phyloP scores from a whole-genome alignment of 2,888 invertebrate genomes.

The Leptopterna dolabrata region DNA sequence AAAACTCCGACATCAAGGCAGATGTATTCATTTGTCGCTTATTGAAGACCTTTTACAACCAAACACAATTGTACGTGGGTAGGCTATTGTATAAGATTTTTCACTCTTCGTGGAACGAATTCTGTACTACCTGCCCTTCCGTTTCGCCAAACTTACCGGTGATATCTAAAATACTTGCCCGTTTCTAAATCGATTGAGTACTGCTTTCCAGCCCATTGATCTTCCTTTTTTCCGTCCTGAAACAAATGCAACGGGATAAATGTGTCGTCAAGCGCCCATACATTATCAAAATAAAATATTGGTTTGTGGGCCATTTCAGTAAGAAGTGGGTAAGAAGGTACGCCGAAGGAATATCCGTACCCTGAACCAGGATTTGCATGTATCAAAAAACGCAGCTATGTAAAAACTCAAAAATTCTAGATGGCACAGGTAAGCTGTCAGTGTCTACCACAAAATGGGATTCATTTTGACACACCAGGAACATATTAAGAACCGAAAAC shows the following conservation, averaged over 20 bases:
- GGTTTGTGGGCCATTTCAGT: not conserved
- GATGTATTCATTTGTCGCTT: constrained; percentile 50
- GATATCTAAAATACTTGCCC: constrained; percentile 72
- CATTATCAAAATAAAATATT: not conserved
- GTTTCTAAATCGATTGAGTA: constrained; percentile 90
- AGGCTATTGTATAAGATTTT: not conserved
- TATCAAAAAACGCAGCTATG: too few relatives aligned
- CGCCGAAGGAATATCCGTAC: too few relatives aligned
- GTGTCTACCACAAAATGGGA: too few relatives aligned
- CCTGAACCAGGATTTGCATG: too few relatives aligned
- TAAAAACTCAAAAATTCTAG: too few relatives aligned
- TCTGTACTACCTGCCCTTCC: not conserved
- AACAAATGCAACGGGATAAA: not conserved
- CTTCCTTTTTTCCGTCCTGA: constrained; percentile 66
- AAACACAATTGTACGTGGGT: not conserved
- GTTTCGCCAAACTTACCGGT: not conserved
- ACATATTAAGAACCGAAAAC: too few relatives aligned
- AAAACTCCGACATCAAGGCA: not conserved
- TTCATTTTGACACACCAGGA: too few relatives aligned
- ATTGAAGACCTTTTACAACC: not conserved
- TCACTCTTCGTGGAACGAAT: not conserved
- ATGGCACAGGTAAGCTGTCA: too few relatives aligned
- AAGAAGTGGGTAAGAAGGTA: too few relatives aligned
- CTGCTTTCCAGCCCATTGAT: constrained; percentile 83
- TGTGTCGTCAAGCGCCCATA: too few relatives aligned